phyloP scores from a whole-genome alignment of 2,797 vertebrate species.

The Brotula barbata region DNA sequence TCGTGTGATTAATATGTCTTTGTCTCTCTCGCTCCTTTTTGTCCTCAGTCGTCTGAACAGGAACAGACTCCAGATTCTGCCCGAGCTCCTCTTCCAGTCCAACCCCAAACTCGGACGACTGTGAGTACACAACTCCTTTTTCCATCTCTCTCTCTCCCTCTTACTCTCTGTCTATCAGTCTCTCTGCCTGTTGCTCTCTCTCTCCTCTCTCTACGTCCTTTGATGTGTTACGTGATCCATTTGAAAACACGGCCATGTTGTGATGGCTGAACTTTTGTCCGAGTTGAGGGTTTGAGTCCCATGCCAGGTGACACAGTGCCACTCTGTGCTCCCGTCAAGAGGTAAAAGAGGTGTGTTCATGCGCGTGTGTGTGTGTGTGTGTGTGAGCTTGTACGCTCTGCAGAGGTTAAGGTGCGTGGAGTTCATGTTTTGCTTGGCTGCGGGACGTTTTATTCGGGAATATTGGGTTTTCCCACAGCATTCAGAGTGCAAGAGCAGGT shows the following conservation, averaged over 20 bases:
- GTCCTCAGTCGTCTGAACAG: slow-evolving; percentile 91
- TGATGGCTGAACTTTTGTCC: slow-evolving; percentile 54
- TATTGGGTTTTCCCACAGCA: slow-evolving; percentile 68
- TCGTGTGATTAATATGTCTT: background rate
- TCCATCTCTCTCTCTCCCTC: slow-evolving; percentile 26
- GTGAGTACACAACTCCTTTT: slow-evolving; percentile 82
- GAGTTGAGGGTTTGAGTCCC: slow-evolving; percentile 62
- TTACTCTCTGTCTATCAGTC: slow-evolving; percentile 37
- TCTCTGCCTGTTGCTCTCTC: slow-evolving; percentile 19
- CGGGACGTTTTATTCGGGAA: slow-evolving; percentile 65
- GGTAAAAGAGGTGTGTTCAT: slow-evolving; percentile 37
- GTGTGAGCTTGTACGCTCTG: slow-evolving; percentile 21
- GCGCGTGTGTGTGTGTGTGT: slow-evolving; percentile 9
- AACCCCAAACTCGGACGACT: slow-evolving; percentile 94
- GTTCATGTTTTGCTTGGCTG: slow-evolving; percentile 77
- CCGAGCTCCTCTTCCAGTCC: slow-evolving; percentile 96
- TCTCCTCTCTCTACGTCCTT: slow-evolving; percentile 28
- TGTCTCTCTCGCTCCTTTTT: slow-evolving; percentile 10
- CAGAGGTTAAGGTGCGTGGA: slow-evolving; percentile 69
- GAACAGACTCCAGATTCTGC: slow-evolving; percentile 94
- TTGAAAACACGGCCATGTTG: slow-evolving; percentile 56
- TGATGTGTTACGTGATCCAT: slow-evolving; percentile 62
- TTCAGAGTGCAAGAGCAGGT: slow-evolving; percentile 58
- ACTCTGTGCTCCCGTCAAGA: slow-evolving; percentile 63
- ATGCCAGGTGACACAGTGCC: slow-evolving; percentile 65